Percentiles rank a stretch among this genome's conserved stretches.
phyloP scores from a whole-genome alignment of 2,113 vertebrate species.

The Xyrauchen texanus region DNA sequence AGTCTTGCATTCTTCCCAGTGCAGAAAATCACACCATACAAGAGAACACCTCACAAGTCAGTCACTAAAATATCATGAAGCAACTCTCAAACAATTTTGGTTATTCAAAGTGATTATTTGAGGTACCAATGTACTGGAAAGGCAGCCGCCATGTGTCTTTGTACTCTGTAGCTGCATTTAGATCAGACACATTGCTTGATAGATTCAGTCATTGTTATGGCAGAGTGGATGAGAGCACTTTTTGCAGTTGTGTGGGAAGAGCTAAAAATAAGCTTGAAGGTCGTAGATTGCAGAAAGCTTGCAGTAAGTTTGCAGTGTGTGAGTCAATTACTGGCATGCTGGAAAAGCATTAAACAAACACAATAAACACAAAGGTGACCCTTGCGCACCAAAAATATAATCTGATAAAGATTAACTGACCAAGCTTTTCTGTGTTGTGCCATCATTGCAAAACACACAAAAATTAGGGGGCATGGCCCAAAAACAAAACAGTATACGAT shows the following conservation, averaged over 20 bases:
- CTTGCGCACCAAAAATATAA: conserved; percentile 11
- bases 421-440: neutral
- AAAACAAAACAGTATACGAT: neutral
- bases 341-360: conserved; percentile 6
- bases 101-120: neutral
- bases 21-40: too few relatives aligned
- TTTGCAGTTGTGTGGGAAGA: conserved; percentile 5
- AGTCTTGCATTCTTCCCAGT: too few relatives aligned
- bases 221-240: neutral
- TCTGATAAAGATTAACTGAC: conserved; percentile 33
- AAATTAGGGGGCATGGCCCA: neutral
- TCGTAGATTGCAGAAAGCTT: conserved; percentile 24
- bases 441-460: conserved; percentile 5
- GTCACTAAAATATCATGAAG: neutral
- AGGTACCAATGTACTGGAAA: conserved; percentile 8
- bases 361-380: conserved; percentile 18
- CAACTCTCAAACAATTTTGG: neutral
- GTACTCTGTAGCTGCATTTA: neutral
- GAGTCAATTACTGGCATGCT: neutral
- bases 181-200: neutral
- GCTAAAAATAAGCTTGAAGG: conserved; percentile 44
- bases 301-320: too few relatives aligned
- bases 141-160: neutral
- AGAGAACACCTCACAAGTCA: too few relatives aligned
- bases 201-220: conserved; percentile 6